Evolutionary conservation across 2,797 vertebrate species (phyloP).

Genomic region (Danio kyathit): DNA sequence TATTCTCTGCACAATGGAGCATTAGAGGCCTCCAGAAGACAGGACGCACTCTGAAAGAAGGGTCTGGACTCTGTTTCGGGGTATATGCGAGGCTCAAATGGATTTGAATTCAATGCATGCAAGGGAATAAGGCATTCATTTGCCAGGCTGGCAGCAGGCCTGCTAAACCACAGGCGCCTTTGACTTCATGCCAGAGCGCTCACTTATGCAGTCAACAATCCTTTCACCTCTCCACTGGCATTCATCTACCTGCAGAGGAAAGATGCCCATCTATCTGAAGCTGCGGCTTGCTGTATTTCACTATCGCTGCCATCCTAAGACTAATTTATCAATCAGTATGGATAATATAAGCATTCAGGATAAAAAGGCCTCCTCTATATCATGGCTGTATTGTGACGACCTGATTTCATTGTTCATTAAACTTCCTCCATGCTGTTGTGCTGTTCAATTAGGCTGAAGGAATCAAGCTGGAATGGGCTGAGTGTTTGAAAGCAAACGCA

Average conservation of each 20-base stretch:
- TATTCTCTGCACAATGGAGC: conserved; percentile 50
- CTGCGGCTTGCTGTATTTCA: conserved; percentile 69
- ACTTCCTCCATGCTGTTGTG: conserved; percentile 26
- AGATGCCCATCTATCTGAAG: conserved; percentile 72
- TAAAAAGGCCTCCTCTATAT: conserved; percentile 16
- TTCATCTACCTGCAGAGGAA: conserved; percentile 69
- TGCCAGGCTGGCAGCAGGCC: conserved; percentile 73
- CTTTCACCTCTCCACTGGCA: conserved; percentile 76
- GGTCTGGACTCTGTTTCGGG: conserved; percentile 66
- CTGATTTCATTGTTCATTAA: conserved; percentile 55
- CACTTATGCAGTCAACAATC: conserved; percentile 75
- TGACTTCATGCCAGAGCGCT: conserved; percentile 71
- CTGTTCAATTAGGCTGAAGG: conserved; percentile 29
- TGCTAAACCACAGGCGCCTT: conserved; percentile 68
- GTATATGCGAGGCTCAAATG: conserved; percentile 58
- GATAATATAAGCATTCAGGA: conserved; percentile 33
- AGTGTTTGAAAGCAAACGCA: not conserved
- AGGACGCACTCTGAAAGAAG: conserved; percentile 4
- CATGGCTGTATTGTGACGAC: conserved; percentile 12
- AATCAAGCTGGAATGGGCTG: conserved; percentile 34
- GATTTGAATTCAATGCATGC: conserved; percentile 64
- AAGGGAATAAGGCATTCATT: conserved; percentile 65
- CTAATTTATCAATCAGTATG: conserved; percentile 60
- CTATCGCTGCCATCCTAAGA: conserved; percentile 65
- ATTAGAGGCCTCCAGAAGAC: conserved; percentile 45